Evolutionary conservation across 2,888 invertebrate genomes (phyloP).

Genomic region (Ypsolopha scabrella): DNA sequence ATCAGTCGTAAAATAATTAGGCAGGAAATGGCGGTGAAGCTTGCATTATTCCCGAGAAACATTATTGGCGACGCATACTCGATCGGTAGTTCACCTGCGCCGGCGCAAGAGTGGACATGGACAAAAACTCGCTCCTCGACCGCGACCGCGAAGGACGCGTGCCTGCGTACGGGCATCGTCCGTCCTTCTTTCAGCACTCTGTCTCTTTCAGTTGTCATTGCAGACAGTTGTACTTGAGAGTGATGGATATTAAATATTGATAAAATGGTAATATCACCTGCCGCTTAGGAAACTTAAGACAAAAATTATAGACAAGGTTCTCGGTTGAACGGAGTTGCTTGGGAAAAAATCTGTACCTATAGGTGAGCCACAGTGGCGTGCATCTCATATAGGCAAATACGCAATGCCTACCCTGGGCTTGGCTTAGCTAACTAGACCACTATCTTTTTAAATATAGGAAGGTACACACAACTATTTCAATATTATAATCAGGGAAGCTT

Average conservation of each 20-base stretch:
- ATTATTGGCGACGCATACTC: conserved; percentile 17
- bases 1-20: too few relatives aligned
- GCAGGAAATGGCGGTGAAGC: neutral
- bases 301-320: too few relatives aligned
- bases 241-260: conserved; percentile 41
- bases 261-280: conserved; percentile 26
- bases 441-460: too few relatives aligned
- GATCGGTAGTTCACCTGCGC: conserved; percentile 39
- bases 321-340: too few relatives aligned
- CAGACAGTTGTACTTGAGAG: conserved; percentile 19
- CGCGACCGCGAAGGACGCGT: conserved; percentile 58
- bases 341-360: too few relatives aligned
- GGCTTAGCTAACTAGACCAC: too few relatives aligned
- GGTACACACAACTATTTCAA: too few relatives aligned
- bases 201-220: conserved; percentile 17
- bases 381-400: too few relatives aligned
- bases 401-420: too few relatives aligned
- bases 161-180: conserved; percentile 47
- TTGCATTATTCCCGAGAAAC: neutral
- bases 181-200: conserved; percentile 22
- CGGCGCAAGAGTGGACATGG: conserved; percentile 23
- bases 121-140: conserved; percentile 37
- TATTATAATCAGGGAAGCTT: too few relatives aligned
- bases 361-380: too few relatives aligned
- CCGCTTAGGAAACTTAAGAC: too few relatives aligned